These are phyloP conservation scores for Symphodus melops DNA, from an alignment of 2,113 vertebrate genomes.

Conservation along the genomic window DNA sequence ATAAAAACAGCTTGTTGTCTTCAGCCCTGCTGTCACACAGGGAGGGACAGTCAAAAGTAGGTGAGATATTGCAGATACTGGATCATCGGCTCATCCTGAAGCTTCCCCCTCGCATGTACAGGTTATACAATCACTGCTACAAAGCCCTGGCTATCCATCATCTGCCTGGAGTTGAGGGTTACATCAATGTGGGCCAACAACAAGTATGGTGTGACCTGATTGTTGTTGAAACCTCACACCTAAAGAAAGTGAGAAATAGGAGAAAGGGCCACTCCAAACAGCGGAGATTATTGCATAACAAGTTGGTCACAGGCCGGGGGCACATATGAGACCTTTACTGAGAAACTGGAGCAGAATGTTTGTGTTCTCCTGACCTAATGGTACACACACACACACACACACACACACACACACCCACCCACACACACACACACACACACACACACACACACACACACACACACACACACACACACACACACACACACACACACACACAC, in stretches of 20 bases:
- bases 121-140: slow-evolving; percentile 67
- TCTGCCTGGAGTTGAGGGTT: slow-evolving; percentile 29
- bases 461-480: not conserved
- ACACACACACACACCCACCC: not conserved
- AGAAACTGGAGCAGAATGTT: slow-evolving; percentile 54
- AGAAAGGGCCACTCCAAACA: not conserved
- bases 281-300: slow-evolving; percentile 54
- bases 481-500: not conserved
- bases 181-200: slow-evolving; percentile 67
- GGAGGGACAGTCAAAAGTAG: slow-evolving; percentile 29
- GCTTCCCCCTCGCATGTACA: slow-evolving; percentile 27
- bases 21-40: slow-evolving; percentile 4
- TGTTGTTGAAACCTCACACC: slow-evolving; percentile 67
- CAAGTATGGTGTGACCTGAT: slow-evolving; percentile 69
- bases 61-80: slow-evolving; percentile 53
- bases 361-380: slow-evolving; percentile 38
- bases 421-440: not conserved
- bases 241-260: slow-evolving; percentile 8
- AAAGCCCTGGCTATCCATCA: slow-evolving; percentile 59
- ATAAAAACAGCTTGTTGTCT: not conserved
- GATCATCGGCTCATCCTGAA: slow-evolving; percentile 46
- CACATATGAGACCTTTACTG: slow-evolving; percentile 15
- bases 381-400: not conserved
- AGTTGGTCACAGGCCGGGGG: slow-evolving; percentile 9
- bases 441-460: not conserved